phyloP scores from a whole-genome alignment of 2,113 vertebrate genomes.

The Heterotis niloticus region DNA sequence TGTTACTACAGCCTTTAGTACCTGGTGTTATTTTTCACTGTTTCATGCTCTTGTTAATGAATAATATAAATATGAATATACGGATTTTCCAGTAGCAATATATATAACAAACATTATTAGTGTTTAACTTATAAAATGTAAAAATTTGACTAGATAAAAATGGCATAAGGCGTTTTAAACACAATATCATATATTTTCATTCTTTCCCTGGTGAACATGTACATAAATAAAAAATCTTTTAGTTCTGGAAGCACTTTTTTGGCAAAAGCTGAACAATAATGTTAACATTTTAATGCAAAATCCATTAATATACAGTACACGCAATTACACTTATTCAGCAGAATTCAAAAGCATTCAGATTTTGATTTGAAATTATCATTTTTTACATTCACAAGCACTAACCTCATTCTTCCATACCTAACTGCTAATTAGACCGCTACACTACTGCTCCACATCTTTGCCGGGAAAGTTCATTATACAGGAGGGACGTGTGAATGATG shows the following conservation, averaged over 20 bases:
- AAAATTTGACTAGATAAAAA: not conserved
- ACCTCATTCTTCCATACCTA: slow-evolving; percentile 48
- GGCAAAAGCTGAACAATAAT: slow-evolving; percentile 57
- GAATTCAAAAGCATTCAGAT: slow-evolving; percentile 59
- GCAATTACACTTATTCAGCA: slow-evolving; percentile 66
- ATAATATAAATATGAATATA: not conserved
- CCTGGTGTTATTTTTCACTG: not conserved
- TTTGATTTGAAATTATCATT: slow-evolving; percentile 65
- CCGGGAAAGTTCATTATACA: slow-evolving; percentile 61
- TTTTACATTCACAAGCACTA: slow-evolving; percentile 59
- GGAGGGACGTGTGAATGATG: slow-evolving; percentile 57
- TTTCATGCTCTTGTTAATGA: not conserved
- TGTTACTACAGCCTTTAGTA: not conserved
- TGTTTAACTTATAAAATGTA: not conserved
- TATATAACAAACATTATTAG: not conserved
- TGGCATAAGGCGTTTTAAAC: not conserved
- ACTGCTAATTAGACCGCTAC: slow-evolving; percentile 63
- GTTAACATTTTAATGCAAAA: slow-evolving; percentile 68
- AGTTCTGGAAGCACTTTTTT: slow-evolving; percentile 23
- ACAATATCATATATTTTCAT: slow-evolving; percentile 45
- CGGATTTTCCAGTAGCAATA: not conserved
- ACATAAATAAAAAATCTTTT: slow-evolving; percentile 38
- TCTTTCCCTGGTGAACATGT: slow-evolving; percentile 43
- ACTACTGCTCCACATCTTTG: slow-evolving; percentile 47
- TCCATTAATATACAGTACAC: slow-evolving; percentile 60